Base-by-base conservation (phyloP, 2,113 vertebrate species). In the Cyprinodon variegatus region DNA sequence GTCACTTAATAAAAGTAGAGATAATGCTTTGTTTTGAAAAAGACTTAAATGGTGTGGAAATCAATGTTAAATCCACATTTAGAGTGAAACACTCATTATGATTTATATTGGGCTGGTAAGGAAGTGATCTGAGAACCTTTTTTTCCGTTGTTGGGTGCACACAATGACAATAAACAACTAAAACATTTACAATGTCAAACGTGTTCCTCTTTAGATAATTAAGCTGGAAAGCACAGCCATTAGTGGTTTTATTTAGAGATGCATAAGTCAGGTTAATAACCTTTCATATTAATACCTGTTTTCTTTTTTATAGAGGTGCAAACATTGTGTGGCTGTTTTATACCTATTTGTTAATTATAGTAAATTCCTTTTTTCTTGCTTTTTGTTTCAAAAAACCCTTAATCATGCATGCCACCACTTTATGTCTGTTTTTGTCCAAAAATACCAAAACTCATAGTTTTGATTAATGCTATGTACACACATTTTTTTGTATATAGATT, bases 1-100 rank as follows among this genome's bases (percentile, higher is more conserved):
- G 65, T 74, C 50, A 57, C 78, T 81, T 68, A 45, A 43, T 66
- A 64, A 79, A 72, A 64, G 41, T 29, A 57, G 50, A 57, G 20
- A 3, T 9, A 57, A n/a, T 57, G 20, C 14, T 14, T 9, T n/a
- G 20, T 57, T n/a, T 15, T 53, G 15, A 8, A 53, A 17, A 50
- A 57, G 20, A 57, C 50, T 17, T 17, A 53, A 15, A 20, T 6
- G 20, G 50, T 57, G 50, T 57, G 50, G 50, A 9, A 9, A 20
- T 57, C 17, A n/a, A 57, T n/a, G 17, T 57, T 57, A 0, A 20
- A 57, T 57, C 20, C 2, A 57, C 3, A 57, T n/a, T 2, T 57
- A n/a, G 20, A 57, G 50, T 57, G 50, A 57, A 57, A 57, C 3
- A 7, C 6, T 57, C 50, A n/a, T 29, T 29, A 29, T 8, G 50